phyloP scores from a whole-genome alignment of 2,113 vertebrate species.

The Syngnathoides biaculeatus region DNA sequence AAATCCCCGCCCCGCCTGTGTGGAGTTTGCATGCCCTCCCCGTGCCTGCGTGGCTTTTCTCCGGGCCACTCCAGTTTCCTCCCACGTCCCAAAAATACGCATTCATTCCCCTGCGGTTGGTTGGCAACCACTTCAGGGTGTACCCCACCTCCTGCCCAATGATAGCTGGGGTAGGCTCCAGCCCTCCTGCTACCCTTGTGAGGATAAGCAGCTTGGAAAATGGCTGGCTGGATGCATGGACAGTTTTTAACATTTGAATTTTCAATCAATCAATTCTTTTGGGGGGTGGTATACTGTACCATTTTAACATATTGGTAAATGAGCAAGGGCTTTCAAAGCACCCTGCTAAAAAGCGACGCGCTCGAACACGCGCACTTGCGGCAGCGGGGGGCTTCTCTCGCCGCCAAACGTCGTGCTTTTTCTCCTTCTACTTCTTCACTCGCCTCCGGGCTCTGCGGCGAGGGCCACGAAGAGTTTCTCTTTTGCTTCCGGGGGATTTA shows the following conservation, averaged over 20 bases:
- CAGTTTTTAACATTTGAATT: not conserved
- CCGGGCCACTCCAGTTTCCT: too few species aligned
- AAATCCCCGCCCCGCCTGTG: too few species aligned
- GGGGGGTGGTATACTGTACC: not conserved
- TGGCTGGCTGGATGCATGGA: too few species aligned
- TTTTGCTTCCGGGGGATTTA: conserved; percentile 37
- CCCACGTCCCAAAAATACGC: too few species aligned
- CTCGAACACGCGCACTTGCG: conserved; percentile 68
- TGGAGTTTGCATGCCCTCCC: too few species aligned
- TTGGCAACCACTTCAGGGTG: too few species aligned
- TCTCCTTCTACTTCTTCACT: conserved; percentile 53
- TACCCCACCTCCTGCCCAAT: too few species aligned
- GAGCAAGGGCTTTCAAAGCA: conserved; percentile 45
- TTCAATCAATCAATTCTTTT: not conserved
- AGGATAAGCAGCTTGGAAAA: too few species aligned
- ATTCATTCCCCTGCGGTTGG: too few species aligned
- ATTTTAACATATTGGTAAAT: not conserved
- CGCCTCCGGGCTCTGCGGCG: conserved; percentile 39
- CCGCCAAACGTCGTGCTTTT: conserved; percentile 62
- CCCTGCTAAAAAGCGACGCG: conserved; percentile 69
- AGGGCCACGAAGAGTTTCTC: conserved; percentile 17
- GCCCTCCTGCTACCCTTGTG: too few species aligned
- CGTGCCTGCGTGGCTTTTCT: too few species aligned
- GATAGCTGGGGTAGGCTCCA: too few species aligned
- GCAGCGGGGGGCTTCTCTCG: conserved; percentile 52